Conservation (phyloP, 2,797 vertebrate genomes). For the Cuculus canorus region DNA sequence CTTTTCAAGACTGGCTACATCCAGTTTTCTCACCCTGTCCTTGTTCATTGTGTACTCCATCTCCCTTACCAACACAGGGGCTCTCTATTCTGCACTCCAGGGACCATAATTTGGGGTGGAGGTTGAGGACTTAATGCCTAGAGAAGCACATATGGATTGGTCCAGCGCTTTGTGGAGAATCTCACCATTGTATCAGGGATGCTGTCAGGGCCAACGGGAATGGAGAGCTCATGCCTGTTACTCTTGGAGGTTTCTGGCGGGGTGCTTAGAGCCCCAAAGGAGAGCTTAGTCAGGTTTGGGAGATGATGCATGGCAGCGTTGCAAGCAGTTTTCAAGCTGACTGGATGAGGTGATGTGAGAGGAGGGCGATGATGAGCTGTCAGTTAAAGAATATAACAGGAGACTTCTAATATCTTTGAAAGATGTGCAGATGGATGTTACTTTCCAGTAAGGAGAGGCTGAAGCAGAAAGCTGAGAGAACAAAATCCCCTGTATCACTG, state of each 20-base stretch:
- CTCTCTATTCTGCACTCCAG: neutral
- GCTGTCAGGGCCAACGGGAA: neutral
- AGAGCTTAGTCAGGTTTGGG: neutral
- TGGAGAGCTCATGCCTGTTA: neutral
- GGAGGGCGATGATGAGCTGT: slow-evolving; percentile 10
- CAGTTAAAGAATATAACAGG: neutral
- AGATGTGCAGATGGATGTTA: neutral
- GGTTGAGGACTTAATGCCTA: neutral
- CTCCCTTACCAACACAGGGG: neutral
- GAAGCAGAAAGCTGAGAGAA: neutral
- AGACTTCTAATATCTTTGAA: neutral
- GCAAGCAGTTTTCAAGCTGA: neutral
- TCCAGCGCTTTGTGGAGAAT: neutral
- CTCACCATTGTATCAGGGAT: neutral
- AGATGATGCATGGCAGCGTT: neutral
- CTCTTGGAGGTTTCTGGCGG: neutral
- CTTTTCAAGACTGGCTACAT: neutral
- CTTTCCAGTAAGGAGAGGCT: neutral
- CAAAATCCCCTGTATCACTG: neutral
- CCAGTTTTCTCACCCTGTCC: neutral
- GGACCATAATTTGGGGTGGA: neutral
- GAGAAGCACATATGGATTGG: neutral
- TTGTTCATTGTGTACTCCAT: rapidly evolving
- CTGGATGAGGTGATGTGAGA: slow-evolving; percentile 7
- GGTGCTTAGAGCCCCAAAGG: neutral